Base-by-base conservation (phyloP, 1,140 invertebrate genomes). In the Stegodyphus mimosarum region DNA sequence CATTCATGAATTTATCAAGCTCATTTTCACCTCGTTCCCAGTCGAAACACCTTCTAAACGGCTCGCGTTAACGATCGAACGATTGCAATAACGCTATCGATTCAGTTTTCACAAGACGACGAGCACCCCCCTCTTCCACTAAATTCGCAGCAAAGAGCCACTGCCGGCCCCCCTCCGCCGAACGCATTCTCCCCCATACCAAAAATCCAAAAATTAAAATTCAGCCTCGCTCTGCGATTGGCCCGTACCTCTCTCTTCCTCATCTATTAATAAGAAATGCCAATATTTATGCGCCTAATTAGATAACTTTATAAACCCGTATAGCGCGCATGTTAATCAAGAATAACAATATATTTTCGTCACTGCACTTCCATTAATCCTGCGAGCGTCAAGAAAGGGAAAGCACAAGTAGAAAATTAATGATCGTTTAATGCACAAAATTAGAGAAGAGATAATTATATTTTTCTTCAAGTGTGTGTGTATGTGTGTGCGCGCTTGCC, bases 291-390 rank as follows among this genome's bases (percentile, higher is more conserved):
- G 83, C 66, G 83, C 66, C 74, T 86, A 86, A 86, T 86, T 86
- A 86, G 83, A 86, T 86, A 86, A 86, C 83, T 86, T 86, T 86
- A 86, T 86, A 86, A 86, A 86, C 83, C 75, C 74, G 69, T 86
- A 86, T 77, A 74, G 51, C 75, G 83, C 83, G 83, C 75, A 86
- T 86, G 83, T 86, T 86, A 86, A 86, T 86, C 83, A 86, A 86
- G 83, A 86, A 86, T 86, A 86, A 86, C 83, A 86, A 86, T 86
- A 86, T 86, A 86, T 86, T 86, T 86, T 86, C 83, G 83, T 86
- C 83, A 86, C 81, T 76, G 83, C 66, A 53, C 49, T 72, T 71
- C 83, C 83, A 86, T 86, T 86, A 86, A 86, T 86, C 75, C 66
- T 71, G 75, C 55, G 52, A 72, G 81, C 83, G 83, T 78, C 83